Evolutionary conservation across 2,888 invertebrate species (phyloP).

Genomic region (Pristionchus fissidentatus): DNA sequence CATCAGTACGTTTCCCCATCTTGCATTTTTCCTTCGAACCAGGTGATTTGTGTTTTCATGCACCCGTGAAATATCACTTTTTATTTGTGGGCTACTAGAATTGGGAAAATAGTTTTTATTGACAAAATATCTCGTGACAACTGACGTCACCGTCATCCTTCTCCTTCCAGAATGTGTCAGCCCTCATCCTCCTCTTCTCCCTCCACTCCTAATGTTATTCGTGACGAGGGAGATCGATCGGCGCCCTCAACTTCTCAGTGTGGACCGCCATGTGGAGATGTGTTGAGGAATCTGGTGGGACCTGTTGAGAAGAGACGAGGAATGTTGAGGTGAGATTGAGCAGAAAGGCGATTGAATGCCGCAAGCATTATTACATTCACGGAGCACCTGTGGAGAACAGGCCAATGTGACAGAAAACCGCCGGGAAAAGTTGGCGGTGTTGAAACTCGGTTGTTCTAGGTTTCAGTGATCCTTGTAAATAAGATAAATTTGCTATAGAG

Average conservation of each 20-base stretch:
- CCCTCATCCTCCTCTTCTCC: neutral
- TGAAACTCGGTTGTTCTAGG: too few species aligned
- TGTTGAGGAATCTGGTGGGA: neutral
- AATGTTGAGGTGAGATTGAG: neutral
- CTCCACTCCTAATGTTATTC: neutral
- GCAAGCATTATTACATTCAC: neutral
- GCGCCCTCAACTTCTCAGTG: neutral
- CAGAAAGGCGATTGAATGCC: neutral
- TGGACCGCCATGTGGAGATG: slow-evolving; percentile 5
- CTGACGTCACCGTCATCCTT: neutral
- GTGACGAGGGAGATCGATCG: neutral
- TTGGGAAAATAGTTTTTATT: too few species aligned
- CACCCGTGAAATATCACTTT: too few species aligned
- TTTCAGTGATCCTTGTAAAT: too few species aligned
- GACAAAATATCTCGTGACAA: neutral
- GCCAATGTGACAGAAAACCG: neutral
- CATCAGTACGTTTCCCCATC: neutral
- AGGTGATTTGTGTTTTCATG: neutral
- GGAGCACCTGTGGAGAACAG: neutral
- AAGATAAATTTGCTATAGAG: too few species aligned
- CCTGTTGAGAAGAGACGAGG: neutral
- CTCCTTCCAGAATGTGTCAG: slow-evolving; percentile 35
- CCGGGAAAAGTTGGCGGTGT: too few species aligned
- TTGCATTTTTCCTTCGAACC: too few species aligned
- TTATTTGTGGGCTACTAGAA: too few species aligned